phyloP scores from a whole-genome alignment of 2,113 vertebrate species.

The Mesembrinibis cayennensis region DNA sequence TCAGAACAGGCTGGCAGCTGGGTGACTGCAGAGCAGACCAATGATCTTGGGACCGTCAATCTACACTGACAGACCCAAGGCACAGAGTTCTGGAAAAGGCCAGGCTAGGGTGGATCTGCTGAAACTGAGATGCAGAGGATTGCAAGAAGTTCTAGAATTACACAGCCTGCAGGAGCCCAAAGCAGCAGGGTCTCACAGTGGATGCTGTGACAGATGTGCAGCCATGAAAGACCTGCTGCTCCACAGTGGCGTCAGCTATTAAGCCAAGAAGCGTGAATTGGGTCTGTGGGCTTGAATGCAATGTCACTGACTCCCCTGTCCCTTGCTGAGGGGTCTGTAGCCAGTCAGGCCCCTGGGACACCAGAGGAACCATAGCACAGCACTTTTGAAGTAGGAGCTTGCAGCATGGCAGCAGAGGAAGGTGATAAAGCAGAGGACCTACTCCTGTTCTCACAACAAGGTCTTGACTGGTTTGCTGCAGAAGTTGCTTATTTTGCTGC shows the following conservation, averaged over 20 bases:
- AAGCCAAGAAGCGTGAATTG: neutral
- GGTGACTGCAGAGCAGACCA: neutral
- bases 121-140: neutral
- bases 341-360: neutral
- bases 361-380: neutral
- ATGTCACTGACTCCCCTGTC: neutral
- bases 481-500: neutral
- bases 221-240: neutral
- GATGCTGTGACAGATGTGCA: neutral
- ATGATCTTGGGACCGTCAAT: neutral
- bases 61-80: fast-evolving
- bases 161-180: neutral
- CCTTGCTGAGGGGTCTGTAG: neutral
- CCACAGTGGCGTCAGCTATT: neutral
- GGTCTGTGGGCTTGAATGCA: neutral
- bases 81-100: neutral
- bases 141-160: neutral
- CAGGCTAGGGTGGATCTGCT: neutral
- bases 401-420: neutral
- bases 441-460: neutral
- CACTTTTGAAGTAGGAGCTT: neutral
- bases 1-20: neutral
- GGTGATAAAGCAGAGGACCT: neutral
- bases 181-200: neutral
- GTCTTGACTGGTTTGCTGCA: neutral